These are phyloP conservation scores for Ruditapes philippinarum DNA, from an alignment of 1,140 invertebrate species.

Conservation along the genomic window DNA sequence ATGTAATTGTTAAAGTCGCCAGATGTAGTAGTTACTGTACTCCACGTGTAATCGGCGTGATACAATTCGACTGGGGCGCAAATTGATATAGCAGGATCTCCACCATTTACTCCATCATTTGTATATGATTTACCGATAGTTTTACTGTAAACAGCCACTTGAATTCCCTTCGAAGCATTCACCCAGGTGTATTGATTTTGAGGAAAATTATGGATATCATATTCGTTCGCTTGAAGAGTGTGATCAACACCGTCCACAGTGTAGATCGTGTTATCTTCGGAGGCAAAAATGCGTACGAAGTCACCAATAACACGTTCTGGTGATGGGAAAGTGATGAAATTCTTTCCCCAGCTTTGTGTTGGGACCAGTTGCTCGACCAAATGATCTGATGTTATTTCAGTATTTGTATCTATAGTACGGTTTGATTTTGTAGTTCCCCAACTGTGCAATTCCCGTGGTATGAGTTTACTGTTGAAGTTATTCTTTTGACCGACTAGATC, in stretches of 20 bases:
- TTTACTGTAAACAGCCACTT: slow-evolving; percentile 58
- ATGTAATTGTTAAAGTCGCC: slow-evolving; percentile 67
- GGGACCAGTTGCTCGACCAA: slow-evolving; percentile 76
- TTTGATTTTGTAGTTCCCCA: slow-evolving; percentile 67
- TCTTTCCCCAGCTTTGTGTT: slow-evolving; percentile 71
- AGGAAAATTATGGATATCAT: slow-evolving; percentile 23
- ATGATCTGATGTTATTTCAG: slow-evolving; percentile 63
- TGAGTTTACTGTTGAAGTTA: slow-evolving; percentile 67
- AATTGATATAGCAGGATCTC: slow-evolving; percentile 66
- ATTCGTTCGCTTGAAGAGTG: slow-evolving; percentile 4
- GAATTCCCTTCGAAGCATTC: slow-evolving; percentile 24
- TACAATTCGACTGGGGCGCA: slow-evolving; percentile 56
- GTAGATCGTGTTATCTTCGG: slow-evolving; percentile 49
- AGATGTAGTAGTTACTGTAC: slow-evolving; percentile 39
- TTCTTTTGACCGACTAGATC: slow-evolving; percentile 70
- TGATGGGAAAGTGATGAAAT: slow-evolving; percentile 68
- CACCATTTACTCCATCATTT: slow-evolving; percentile 40
- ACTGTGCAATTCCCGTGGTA: slow-evolving; percentile 70
- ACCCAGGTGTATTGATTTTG: slow-evolving; percentile 31
- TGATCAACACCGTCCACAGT: not conserved
- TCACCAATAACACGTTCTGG: slow-evolving; percentile 66
- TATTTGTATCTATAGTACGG: slow-evolving; percentile 40
- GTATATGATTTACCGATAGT: not conserved
- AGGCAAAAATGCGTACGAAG: slow-evolving; percentile 67
- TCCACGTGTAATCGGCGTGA: slow-evolving; percentile 68